These are phyloP conservation scores for Callithrix jacchus DNA, from an alignment of 2,113 vertebrate species.

Conservation along the genomic window DNA sequence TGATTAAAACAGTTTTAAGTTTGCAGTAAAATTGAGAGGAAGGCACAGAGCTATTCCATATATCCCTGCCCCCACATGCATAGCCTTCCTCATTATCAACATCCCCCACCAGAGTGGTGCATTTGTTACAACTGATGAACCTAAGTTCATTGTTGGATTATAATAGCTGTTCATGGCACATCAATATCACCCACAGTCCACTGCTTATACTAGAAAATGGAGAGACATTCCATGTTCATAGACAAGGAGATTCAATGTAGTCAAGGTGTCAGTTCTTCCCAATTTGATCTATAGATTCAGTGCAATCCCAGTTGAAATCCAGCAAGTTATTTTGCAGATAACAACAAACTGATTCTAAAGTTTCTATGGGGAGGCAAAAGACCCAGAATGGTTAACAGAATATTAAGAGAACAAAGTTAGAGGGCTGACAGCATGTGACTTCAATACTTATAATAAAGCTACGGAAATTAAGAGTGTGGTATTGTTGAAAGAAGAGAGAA, in stretches of 20 bases:
- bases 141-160: no score
- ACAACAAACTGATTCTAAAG: not conserved
- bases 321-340: not conserved
- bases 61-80: not conserved
- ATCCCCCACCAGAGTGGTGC: not conserved
- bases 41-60: not conserved
- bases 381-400: not conserved
- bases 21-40: not conserved
- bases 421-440: not conserved
- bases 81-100: not conserved
- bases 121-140: not conserved
- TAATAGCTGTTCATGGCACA: not conserved
- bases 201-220: not conserved
- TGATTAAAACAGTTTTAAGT: not conserved
- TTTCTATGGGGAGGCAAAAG: not conserved
- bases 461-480: not conserved
- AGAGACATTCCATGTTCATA: not conserved
- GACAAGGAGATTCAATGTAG: not conserved
- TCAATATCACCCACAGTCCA: not conserved
- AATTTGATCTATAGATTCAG: not conserved
- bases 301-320: not conserved
- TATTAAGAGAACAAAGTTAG: not conserved
- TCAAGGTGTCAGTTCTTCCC: not conserved
- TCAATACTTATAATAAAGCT: not conserved
- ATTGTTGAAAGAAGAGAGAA: not conserved